Percentiles rank a stretch among this genome's conserved stretches.
These are phyloP conservation scores for Gadus chalcogrammus DNA, from an alignment of 2,113 vertebrate genomes.

Conservation along the genomic window DNA sequence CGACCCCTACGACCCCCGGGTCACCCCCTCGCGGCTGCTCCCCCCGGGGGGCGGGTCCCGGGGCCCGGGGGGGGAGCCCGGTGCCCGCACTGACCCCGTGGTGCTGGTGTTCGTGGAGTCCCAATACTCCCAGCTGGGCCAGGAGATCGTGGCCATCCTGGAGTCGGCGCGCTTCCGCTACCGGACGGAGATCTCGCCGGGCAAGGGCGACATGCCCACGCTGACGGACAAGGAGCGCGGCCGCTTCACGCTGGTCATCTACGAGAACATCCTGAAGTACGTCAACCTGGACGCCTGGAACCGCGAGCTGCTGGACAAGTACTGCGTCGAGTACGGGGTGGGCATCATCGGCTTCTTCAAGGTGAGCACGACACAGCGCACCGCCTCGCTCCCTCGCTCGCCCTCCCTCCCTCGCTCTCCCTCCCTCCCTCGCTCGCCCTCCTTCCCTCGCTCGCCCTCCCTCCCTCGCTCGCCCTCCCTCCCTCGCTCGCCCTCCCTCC, in stretches of 20 bases:
- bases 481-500: not conserved
- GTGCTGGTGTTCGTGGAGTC: conserved; percentile 98
- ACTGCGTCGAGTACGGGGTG: conserved; percentile 96
- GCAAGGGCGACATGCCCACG: conserved; percentile 97
- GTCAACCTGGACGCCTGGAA: conserved; percentile 98
- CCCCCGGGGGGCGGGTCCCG: conserved; percentile 75
- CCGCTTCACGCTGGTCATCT: conserved; percentile 91
- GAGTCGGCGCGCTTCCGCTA: conserved; percentile 95
- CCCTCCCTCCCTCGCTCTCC: conserved; percentile 37
- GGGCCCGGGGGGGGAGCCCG: conserved; percentile 61
- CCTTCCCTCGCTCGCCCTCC: too few relatives aligned
- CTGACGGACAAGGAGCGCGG: conserved; percentile 91
- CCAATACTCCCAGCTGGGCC: conserved; percentile 94
- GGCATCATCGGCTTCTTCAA: conserved; percentile 99
- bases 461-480: not conserved
- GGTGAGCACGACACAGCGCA: conserved; percentile 66
- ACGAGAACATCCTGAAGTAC: conserved; percentile 96
- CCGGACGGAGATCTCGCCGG: conserved; percentile 91
- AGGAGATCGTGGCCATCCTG: conserved; percentile 96
- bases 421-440: conserved; percentile 37
- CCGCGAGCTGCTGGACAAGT: conserved; percentile 96
- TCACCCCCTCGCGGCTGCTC: conserved; percentile 84
- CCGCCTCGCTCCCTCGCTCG: not conserved
- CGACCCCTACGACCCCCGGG: conserved; percentile 80
- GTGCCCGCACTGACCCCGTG: conserved; percentile 86